These are phyloP conservation scores for Myiagra hebetior DNA, from an alignment of 2,113 vertebrate genomes.

Conservation along the genomic window DNA sequence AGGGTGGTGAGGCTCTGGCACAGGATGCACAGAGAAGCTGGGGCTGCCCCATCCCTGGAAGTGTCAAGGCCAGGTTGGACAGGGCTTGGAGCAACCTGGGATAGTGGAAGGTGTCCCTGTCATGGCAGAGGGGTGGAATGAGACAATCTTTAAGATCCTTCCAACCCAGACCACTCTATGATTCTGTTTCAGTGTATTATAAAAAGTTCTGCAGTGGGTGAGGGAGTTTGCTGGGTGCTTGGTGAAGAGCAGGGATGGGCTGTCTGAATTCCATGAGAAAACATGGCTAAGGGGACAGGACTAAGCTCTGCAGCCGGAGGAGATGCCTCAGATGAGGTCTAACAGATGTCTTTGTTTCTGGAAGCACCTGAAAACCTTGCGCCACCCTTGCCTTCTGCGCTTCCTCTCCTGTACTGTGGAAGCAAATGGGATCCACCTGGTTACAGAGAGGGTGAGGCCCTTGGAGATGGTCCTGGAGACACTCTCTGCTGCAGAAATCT, in stretches of 20 bases:
- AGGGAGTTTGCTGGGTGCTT: neutral
- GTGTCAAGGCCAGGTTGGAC: neutral
- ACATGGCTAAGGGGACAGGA: neutral
- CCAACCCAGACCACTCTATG: neutral
- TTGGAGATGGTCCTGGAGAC: slow-evolving; percentile 81
- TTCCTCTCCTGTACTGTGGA: slow-evolving; percentile 94
- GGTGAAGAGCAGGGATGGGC: neutral
- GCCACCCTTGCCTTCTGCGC: slow-evolving; percentile 92
- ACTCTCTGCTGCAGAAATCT: slow-evolving; percentile 87
- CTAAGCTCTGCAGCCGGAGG: neutral
- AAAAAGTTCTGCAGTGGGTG: neutral
- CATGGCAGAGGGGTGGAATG: neutral
- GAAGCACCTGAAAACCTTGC: slow-evolving; percentile 95
- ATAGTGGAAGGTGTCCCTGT: neutral
- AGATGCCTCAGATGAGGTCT: neutral
- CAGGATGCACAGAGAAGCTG: neutral
- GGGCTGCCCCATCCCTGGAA: neutral
- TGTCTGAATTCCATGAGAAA: neutral
- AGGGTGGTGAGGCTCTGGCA: neutral
- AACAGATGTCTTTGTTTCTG: neutral
- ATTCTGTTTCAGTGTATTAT: neutral
- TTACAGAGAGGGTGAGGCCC: slow-evolving; percentile 90
- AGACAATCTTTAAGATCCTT: neutral
- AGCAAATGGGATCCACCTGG: slow-evolving; percentile 87
- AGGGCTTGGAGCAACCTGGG: neutral